Evolutionary conservation across 2,888 invertebrate species (phyloP).

Genomic region (Ennomos erosarius): DNA sequence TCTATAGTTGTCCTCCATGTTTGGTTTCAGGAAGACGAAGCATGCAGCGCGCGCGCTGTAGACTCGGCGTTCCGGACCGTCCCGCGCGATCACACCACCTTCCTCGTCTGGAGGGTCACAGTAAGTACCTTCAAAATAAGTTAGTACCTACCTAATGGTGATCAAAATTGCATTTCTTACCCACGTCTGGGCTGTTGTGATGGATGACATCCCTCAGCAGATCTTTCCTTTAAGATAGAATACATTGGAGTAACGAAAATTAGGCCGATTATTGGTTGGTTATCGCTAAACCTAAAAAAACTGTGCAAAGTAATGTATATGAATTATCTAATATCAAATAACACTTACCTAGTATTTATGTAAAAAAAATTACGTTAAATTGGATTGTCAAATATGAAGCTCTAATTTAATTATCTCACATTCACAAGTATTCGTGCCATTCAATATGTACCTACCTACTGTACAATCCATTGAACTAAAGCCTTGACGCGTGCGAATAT

Average conservation of each 20-base stretch:
- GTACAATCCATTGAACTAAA: background rate
- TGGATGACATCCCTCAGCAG: too few relatives aligned
- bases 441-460: too few relatives aligned
- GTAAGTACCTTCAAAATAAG: conserved; percentile 74
- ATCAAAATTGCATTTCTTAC: too few relatives aligned
- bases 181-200: too few relatives aligned
- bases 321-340: background rate
- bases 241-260: too few relatives aligned
- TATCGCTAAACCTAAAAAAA: too few relatives aligned
- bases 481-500: conserved; percentile 38
- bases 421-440: background rate
- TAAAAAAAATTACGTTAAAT: too few relatives aligned
- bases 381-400: background rate
- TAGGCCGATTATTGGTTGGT: too few relatives aligned
- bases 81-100: conserved; percentile 90
- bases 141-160: too few relatives aligned
- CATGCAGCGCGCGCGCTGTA: conserved; percentile 74
- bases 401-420: conserved; percentile 10
- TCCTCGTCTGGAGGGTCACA: conserved; percentile 95
- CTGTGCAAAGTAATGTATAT: too few relatives aligned
- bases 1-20: too few relatives aligned
- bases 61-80: conserved; percentile 92
- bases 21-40: conserved; percentile 73
- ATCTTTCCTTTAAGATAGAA: too few relatives aligned
- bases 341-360: background rate